Evolutionary conservation across 2,797 vertebrate species (phyloP).

Genomic region (Channa striata): DNA sequence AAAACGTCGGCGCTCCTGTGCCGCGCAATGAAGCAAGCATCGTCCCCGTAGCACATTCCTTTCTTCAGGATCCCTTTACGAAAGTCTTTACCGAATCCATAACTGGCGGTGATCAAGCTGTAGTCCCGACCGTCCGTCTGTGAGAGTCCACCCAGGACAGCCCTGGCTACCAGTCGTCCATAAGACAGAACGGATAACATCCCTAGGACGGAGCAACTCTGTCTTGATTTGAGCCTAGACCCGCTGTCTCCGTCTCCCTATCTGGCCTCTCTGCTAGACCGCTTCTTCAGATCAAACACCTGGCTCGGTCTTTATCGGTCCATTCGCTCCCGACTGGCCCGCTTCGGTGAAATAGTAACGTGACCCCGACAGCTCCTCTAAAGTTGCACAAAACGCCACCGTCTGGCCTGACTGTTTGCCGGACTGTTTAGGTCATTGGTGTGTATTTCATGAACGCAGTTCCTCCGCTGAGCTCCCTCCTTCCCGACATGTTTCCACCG

Average conservation of each 20-base stretch:
- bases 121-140: constrained; percentile 97
- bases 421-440: constrained; percentile 45
- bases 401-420: background rate
- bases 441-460: constrained; percentile 29
- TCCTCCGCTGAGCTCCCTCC: constrained; percentile 63
- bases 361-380: background rate
- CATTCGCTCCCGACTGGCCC: constrained; percentile 40
- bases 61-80: constrained; percentile 98
- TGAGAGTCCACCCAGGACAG: constrained; percentile 95
- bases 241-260: constrained; percentile 13
- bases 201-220: constrained; percentile 39
- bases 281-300: constrained; percentile 44
- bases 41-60: constrained; percentile 97
- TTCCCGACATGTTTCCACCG: constrained; percentile 73
- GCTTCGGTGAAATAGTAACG: constrained; percentile 25
- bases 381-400: background rate
- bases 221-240: constrained; percentile 39
- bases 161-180: constrained; percentile 95
- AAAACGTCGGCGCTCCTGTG: constrained; percentile 92
- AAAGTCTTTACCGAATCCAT: constrained; percentile 97
- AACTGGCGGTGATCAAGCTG: constrained; percentile 95
- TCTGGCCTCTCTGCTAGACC: constrained; percentile 40
- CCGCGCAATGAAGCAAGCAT: constrained; percentile 95
- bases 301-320: constrained; percentile 54
- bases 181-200: constrained; percentile 83